Evolutionary conservation across 1,140 invertebrate species (phyloP).

Genomic region (Mizuhopecten yessoensis): DNA sequence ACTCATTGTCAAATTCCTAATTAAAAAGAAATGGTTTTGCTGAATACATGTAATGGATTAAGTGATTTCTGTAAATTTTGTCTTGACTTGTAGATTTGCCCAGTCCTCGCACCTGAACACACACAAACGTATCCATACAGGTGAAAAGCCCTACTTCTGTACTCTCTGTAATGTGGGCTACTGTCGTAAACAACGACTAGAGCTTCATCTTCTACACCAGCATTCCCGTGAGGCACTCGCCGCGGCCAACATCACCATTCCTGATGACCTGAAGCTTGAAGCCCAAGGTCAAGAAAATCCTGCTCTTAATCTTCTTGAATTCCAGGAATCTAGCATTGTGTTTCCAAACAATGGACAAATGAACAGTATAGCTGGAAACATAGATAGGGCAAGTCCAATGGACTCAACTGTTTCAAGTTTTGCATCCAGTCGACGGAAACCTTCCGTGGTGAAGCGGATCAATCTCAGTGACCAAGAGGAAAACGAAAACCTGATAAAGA

Average conservation of each 20-base stretch:
- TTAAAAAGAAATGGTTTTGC: too few relatives aligned
- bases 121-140: constrained; percentile 72
- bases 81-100: constrained; percentile 65
- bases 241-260: neutral
- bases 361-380: neutral
- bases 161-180: constrained; percentile 50
- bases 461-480: constrained; percentile 41
- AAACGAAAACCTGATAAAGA: neutral
- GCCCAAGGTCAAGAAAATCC: constrained; percentile 36
- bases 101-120: constrained; percentile 72
- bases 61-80: too few relatives aligned
- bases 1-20: too few relatives aligned
- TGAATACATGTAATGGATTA: too few relatives aligned
- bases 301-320: neutral
- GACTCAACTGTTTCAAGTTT: neutral
- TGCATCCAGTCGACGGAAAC: constrained; percentile 46
- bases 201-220: constrained; percentile 46
- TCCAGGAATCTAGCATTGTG: neutral
- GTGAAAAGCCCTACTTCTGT: constrained; percentile 69
- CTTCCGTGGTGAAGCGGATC: constrained; percentile 44
- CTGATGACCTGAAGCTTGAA: constrained; percentile 38
- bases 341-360: neutral
- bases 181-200: constrained; percentile 51
- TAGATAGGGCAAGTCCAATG: neutral
- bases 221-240: constrained; percentile 29